These are phyloP conservation scores for Galaxea fascicularis DNA, from an alignment of 92 coral and sea anemone genomes.

Conservation along the genomic window DNA sequence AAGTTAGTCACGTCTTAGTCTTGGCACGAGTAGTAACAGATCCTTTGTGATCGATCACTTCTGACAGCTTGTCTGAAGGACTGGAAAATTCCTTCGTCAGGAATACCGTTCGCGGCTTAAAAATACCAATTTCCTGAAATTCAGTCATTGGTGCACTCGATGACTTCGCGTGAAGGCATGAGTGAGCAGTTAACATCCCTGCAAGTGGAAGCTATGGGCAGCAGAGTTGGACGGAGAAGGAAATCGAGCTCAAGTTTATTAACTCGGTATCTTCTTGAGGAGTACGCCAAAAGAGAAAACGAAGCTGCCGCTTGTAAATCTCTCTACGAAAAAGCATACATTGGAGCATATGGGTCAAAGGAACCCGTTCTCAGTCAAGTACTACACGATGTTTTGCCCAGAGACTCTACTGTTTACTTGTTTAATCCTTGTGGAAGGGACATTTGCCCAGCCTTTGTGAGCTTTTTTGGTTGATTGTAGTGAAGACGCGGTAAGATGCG, in stretches of 20 bases:
- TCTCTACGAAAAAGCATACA: conserved; percentile 34
- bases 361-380: conserved; percentile 22
- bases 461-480: conserved; percentile 41
- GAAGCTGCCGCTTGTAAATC: conserved; percentile 44
- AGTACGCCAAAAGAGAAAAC: conserved; percentile 47
- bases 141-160: not conserved
- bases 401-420: conserved; percentile 36
- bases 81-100: not conserved
- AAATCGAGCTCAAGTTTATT: conserved; percentile 44
- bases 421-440: conserved; percentile 32
- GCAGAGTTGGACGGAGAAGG: not conserved
- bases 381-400: conserved; percentile 35
- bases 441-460: conserved; percentile 42
- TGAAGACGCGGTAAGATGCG: not conserved
- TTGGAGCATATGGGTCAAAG: conserved; percentile 40
- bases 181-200: conserved; percentile 5
- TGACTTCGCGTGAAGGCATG: not conserved
- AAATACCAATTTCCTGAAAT: conserved; percentile 3
- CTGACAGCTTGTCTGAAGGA: conserved; percentile 27
- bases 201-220: not conserved
- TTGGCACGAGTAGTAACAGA: not conserved
- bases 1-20: conserved; percentile 46
- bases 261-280: conserved; percentile 39
- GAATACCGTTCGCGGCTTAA: conserved; percentile 2
- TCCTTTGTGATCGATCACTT: not conserved